Evolutionary conservation across 2,113 vertebrate genomes (phyloP).

Genomic region (Elephantulus edwardii): DNA sequence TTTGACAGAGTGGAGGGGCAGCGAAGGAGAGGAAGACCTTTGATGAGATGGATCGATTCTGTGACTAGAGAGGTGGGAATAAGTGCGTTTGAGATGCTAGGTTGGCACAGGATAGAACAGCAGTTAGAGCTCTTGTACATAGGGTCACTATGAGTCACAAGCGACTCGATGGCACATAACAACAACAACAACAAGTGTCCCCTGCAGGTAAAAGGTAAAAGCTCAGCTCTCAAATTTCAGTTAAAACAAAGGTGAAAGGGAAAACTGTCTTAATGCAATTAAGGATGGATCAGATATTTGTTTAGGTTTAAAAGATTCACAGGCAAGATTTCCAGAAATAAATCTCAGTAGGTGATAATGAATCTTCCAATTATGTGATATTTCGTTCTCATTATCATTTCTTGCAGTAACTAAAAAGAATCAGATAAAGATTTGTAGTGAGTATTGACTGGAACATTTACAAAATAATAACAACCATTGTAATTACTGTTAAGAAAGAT

Average conservation of each 20-base stretch:
- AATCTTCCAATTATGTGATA: neutral
- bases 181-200: neutral
- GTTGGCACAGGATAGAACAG: too few relatives aligned
- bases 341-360: neutral
- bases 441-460: neutral
- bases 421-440: neutral
- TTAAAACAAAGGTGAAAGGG: neutral
- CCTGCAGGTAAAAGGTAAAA: neutral
- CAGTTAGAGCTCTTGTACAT: too few relatives aligned
- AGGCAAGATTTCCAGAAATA: neutral
- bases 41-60: too few relatives aligned
- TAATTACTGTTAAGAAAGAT: constrained; percentile 1
- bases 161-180: too few relatives aligned
- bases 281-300: neutral
- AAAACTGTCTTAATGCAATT: neutral
- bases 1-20: too few relatives aligned
- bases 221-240: neutral
- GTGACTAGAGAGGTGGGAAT: too few relatives aligned
- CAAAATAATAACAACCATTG: neutral
- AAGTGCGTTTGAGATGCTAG: too few relatives aligned
- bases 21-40: too few relatives aligned
- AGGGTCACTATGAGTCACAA: too few relatives aligned
- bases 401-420: neutral
- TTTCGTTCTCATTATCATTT: neutral
- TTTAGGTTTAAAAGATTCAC: neutral